Evolutionary conservation across 2,888 invertebrate genomes (phyloP), one percentile per base, ranked within the genome.

Genomic region (Caenorhabditis sp.): DNA sequence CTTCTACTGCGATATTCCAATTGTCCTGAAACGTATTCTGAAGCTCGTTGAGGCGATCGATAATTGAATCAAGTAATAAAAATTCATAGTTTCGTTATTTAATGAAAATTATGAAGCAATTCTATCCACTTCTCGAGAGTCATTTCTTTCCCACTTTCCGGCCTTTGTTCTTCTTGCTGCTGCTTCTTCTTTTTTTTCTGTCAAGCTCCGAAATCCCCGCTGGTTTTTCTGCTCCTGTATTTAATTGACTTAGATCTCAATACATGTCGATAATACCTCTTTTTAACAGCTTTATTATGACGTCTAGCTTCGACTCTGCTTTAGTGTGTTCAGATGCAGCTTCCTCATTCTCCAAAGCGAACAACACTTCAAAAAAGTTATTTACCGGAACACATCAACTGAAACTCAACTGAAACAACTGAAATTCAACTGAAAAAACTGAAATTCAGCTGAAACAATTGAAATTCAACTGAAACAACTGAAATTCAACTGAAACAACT

Each of bases 1-100:
- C 39, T 76, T 80, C 45, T 76, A 71, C 15, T 83, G 82, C 61
- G 79, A 82, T 52, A 82, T 79, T 46, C 65, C 79, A 8, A 65
- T 83, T 20, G 75, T 83, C 2, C 66, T 83, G 45, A 73, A 78
- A 41, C 39, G 82, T 27, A 76, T 83, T 30, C 30, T 58, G 20
- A 70, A 70, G 20, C 52, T 75, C 17, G 37, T 70, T 8, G 45
- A 62, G 15, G 50, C 50, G 58, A 70, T 15, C n/a, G n/a, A n/a
- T 58, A 24, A 58, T 24, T 46, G 15, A 30, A 4, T 30, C 3
- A 30, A 50, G n/a, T n/a, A 45, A 45, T 45, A 9, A 45, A 45
- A 45, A 20, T 15, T 15, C 20, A 17, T 17, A 17, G 9, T 45
- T 45, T 35, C 35, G 13, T 22, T 6, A 30, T 8, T 9, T 22